Base-by-base conservation (phyloP, 1,140 invertebrate species). In the Caerostris darwini region DNA sequence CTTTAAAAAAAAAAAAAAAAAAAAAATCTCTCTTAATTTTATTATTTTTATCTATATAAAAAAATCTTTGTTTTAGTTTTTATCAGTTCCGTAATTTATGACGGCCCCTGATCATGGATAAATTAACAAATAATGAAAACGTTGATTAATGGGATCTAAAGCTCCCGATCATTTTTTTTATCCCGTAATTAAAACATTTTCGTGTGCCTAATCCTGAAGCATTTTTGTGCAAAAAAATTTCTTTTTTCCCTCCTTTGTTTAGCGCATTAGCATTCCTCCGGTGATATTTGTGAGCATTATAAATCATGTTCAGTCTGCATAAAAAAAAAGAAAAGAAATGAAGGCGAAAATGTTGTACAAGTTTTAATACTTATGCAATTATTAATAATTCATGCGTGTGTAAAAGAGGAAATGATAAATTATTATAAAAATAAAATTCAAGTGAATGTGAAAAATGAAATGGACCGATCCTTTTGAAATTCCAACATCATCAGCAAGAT, bases 81-180 rank as follows among this genome's bases (percentile, higher is more conserved):
- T 53, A 57, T 8, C 12, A 83, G 19, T 83, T 83, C n/a, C 56
- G 56, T 83, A 83, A 83, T 83, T 83, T 83, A 83, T 57, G 5
- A 83, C 71, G 71, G 71, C 57, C 82, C 54, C 82, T 83, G n/a
- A n/a, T 57, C 14, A 83, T 83, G 57, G 57, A 83, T 83, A 58
- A 83, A 34, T 56, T 83, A 83, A 83, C 82, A 83, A 83, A 83
- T 34, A 83, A 56, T 83, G 57, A 83, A 12, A 57, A 83, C 54
- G 82, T 58, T 83, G 82, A 83, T 83, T 57, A 83, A 83, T 83
- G 82, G n/a, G 57, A 57, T 54, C 7, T 8, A 83, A 83, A 83
- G 82, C 53, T 57, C 57, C 82, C 54, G 82, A 83, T 83, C 54
- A 83, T 7, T n/a, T 10, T 19, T 19, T 6, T 3, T 19, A n/a